Evolutionary conservation across 2,113 vertebrate species (phyloP).

Genomic region (Pyxicephalus adspersus): DNA sequence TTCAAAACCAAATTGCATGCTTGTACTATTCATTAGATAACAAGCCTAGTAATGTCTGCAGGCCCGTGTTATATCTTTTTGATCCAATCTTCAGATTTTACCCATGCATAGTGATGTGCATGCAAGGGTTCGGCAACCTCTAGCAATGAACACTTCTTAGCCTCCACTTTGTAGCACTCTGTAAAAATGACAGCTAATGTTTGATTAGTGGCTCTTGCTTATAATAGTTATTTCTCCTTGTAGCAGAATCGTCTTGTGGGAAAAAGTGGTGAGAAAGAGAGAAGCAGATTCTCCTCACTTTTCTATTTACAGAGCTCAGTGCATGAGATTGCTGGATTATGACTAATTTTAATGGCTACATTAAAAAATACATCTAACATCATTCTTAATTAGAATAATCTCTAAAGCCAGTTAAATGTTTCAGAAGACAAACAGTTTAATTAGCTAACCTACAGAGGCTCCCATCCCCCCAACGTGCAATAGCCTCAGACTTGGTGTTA

Average conservation of each 20-base stretch:
- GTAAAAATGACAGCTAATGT: too few relatives aligned
- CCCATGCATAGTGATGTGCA: too few relatives aligned
- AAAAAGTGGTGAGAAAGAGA: background rate
- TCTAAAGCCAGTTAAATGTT: slow-evolving; percentile 91
- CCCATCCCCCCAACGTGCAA: slow-evolving; percentile 84
- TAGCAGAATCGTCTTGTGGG: background rate
- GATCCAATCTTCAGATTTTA: too few relatives aligned
- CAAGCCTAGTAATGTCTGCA: too few relatives aligned
- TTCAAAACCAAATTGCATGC: too few relatives aligned
- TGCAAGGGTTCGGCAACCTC: too few relatives aligned
- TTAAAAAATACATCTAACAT: slow-evolving; percentile 83
- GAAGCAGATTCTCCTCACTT: slow-evolving; percentile 58
- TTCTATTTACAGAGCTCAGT: slow-evolving; percentile 74
- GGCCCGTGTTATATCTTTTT: too few relatives aligned
- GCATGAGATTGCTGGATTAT: slow-evolving; percentile 76
- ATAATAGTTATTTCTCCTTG: too few relatives aligned
- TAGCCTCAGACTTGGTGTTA: slow-evolving; percentile 86
- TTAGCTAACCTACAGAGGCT: slow-evolving; percentile 89
- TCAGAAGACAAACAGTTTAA: slow-evolving; percentile 94
- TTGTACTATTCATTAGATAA: too few relatives aligned
- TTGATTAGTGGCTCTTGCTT: too few relatives aligned
- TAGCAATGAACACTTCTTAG: too few relatives aligned
- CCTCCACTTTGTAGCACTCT: too few relatives aligned
- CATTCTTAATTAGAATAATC: slow-evolving; percentile 86
- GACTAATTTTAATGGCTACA: slow-evolving; percentile 83